A percentile compares a stretch with the other conserved stretches of the same genome.
Conservation (phyloP, 2,113 vertebrate genomes). For the Ceyx cyanopectus region DNA sequence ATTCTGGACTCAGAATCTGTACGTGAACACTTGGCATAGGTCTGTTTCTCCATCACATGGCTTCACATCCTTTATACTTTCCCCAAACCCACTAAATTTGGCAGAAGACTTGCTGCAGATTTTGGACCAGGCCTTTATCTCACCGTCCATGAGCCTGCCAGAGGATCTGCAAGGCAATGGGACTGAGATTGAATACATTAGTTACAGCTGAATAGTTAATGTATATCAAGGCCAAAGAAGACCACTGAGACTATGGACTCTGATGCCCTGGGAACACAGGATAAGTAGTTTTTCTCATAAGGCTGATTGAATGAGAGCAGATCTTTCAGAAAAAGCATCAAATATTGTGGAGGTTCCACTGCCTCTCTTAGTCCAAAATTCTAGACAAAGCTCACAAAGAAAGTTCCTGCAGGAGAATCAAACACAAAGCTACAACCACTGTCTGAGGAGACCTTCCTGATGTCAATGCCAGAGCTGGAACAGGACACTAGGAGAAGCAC, state of each 20-base stretch:
- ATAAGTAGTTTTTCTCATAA: background rate
- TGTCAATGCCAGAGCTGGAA: background rate
- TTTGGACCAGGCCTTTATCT: background rate
- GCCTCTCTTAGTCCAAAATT: background rate
- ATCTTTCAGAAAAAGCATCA: background rate
- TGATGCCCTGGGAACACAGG: background rate
- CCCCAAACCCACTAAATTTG: background rate
- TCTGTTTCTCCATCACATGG: background rate
- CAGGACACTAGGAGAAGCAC: background rate
- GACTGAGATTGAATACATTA: fast-evolving
- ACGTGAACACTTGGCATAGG: background rate
- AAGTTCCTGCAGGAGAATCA: background rate
- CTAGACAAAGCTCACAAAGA: background rate
- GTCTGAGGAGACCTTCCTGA: background rate
- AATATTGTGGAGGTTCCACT: background rate
- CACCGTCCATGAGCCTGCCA: background rate
- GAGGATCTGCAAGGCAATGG: background rate
- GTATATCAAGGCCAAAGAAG: background rate
- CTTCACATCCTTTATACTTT: background rate
- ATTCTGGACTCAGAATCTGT: background rate
- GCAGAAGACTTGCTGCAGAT: background rate
- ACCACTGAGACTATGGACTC: background rate
- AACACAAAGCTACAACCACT: background rate
- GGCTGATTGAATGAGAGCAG: background rate
- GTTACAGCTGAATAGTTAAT: background rate